Conservation (phyloP, 2,888 invertebrate species). For the Dasysyrphus tricinctus region DNA sequence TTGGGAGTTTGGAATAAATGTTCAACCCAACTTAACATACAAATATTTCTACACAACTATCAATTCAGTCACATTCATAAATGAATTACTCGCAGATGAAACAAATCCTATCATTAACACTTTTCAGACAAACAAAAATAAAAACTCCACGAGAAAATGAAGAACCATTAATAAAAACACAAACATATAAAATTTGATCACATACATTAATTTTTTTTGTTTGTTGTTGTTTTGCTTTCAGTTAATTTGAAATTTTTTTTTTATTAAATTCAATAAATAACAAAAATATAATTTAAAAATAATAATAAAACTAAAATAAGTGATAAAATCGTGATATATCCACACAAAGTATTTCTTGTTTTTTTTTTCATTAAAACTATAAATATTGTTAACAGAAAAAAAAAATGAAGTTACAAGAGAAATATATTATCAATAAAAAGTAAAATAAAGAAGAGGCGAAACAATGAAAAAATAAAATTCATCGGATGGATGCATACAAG, state of each 20-base stretch:
- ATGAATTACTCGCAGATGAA: background rate
- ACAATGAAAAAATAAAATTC: conserved; percentile 16
- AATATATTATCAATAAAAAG: conserved; percentile 36
- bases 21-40: too few species aligned
- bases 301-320: conserved; percentile 75
- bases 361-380: conserved; percentile 48
- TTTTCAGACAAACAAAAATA: background rate
- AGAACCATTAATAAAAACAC: conserved; percentile 55
- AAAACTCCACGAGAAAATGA: background rate
- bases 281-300: conserved; percentile 77
- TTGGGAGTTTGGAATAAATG: too few species aligned
- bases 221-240: conserved; percentile 62
- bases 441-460: conserved; percentile 40
- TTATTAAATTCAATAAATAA: conserved; percentile 79
- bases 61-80: background rate
- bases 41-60: too few species aligned
- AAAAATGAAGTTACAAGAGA: conserved; percentile 33
- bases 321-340: conserved; percentile 72
- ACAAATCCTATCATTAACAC: background rate
- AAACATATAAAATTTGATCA: conserved; percentile 77
- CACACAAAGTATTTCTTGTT: conserved; percentile 59
- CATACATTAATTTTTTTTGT: conserved; percentile 79
- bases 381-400: conserved; percentile 67
- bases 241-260: conserved; percentile 76
- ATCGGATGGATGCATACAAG: conserved; percentile 34